Evolutionary conservation across 2,888 invertebrate genomes (phyloP), one percentile per base, ranked within the genome.

Genomic region (Theretra japonica): DNA sequence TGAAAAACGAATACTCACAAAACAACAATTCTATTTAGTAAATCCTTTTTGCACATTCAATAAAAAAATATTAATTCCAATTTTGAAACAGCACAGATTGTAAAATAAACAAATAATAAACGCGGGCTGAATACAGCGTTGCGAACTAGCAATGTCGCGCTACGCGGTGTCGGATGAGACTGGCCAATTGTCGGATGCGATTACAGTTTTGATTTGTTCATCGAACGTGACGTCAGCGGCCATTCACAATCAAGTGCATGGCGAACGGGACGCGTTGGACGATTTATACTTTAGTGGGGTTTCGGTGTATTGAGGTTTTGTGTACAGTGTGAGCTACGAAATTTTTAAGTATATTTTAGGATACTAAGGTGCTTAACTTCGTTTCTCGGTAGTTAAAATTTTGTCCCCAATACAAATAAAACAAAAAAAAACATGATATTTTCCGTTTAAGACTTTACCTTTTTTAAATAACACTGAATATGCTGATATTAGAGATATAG

Each of bases 201-300:
- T 65, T 65, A 65, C 60, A 30, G 60, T 48, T 48, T 53, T 53
- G 53, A 53, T 53, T 53, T 53, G 50, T 53, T 53, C 53, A 53
- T 53, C 65, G 48, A 65, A 23, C 48, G 48, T 65, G 65, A 65
- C 65, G 65, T 65, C 21, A 65, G 48, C 65, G 23, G 48, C 65
- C 65, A 65, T 65, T 65, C 65, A 65, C 41, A 62, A 65, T 65
- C 65, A 65, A 65, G 65, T 65, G 23, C 65, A 65, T 23, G 65
- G 65, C 65, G 23, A 65, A 21, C 17, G 17, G 21, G 65, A 65
- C 65, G 65, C 21, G 65, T 23, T 41, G 65, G 41, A 23, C 15
- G 41, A 15, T 41, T 41, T 41, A 41, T 41, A 41, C 41, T 11
- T 30, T 60, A 28, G 7, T 28, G 17, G 30, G n/a, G 30, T 30